Percentiles rank a stretch among this genome's conserved stretches.
Evolutionary conservation across 2,888 invertebrate species (phyloP).

Genomic region (Gonocerus acuteangulatus): DNA sequence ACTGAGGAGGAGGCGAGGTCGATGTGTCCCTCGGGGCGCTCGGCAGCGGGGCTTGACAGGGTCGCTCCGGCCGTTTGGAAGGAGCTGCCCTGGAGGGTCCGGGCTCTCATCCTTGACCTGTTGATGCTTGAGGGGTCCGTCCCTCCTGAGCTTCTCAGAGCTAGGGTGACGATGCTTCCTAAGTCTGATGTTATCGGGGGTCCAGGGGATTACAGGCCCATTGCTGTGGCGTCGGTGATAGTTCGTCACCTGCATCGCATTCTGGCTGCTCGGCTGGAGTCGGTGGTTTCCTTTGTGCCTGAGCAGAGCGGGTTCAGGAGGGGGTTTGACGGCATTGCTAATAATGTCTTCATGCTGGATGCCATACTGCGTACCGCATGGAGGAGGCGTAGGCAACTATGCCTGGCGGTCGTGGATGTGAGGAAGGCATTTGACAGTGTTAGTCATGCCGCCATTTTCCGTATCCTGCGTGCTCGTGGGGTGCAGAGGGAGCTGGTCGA

Average conservation of each 20-base stretch:
- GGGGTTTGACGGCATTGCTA: constrained; percentile 1
- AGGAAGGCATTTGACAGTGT: constrained; percentile 44
- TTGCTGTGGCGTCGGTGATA: constrained; percentile 31
- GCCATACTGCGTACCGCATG: constrained; percentile 41
- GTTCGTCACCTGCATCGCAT: constrained; percentile 32
- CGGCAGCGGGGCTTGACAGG: neutral
- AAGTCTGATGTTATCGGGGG: constrained; percentile 3
- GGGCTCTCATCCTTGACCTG: constrained; percentile 20
- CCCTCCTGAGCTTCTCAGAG: too few species aligned
- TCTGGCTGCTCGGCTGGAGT: constrained; percentile 31
- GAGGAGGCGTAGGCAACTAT: constrained; percentile 45
- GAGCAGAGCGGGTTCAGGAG: constrained; percentile 9
- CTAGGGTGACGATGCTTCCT: neutral
- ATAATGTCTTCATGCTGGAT: constrained; percentile 1
- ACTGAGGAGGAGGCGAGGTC: neutral
- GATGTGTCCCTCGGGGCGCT: neutral
- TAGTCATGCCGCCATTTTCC: constrained; percentile 38
- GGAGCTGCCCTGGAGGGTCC: too few species aligned
- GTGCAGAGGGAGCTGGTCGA: constrained; percentile 40
- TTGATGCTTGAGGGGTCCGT: constrained; percentile 6
- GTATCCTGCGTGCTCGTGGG: constrained; percentile 40
- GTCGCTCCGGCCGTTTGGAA: neutral
- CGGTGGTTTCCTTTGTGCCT: neutral
- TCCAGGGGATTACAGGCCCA: constrained; percentile 9
- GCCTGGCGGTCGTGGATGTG: constrained; percentile 38